These are phyloP conservation scores for Pseudochaenichthys georgianus DNA, from an alignment of 2,797 vertebrate genomes.

Conservation along the genomic window DNA sequence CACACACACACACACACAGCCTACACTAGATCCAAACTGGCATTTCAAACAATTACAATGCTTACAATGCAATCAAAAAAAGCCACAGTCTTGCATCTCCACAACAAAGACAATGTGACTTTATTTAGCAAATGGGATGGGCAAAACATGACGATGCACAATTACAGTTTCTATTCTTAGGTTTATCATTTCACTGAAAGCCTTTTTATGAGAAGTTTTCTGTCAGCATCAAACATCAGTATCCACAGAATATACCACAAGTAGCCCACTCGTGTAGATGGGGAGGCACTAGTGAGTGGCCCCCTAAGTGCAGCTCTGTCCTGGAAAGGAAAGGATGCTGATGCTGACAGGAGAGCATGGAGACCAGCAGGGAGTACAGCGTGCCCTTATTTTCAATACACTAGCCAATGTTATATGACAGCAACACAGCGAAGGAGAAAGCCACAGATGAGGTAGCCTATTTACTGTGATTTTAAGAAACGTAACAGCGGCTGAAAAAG, in stretches of 20 bases:
- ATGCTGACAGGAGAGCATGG: slow-evolving; percentile 50
- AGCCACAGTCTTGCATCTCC: not conserved
- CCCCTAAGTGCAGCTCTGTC: slow-evolving; percentile 16
- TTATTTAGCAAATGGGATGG: not conserved
- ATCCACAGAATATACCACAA: not conserved
- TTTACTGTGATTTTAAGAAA: slow-evolving; percentile 15
- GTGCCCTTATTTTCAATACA: slow-evolving; percentile 10
- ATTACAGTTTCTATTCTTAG: not conserved
- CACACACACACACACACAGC: no score
- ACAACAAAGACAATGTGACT: not conserved
- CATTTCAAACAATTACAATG: not conserved
- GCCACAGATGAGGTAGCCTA: not conserved
- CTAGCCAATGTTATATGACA: not conserved
- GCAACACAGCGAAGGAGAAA: slow-evolving; percentile 2
- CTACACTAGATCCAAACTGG: not conserved
- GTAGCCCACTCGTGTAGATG: slow-evolving; percentile 75
- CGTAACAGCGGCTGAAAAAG: slow-evolving; percentile 10
- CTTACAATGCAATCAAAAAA: not conserved
- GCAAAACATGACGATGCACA: not conserved
- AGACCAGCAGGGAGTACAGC: slow-evolving; percentile 9
- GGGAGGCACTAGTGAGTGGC: slow-evolving; percentile 55
- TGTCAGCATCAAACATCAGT: slow-evolving; percentile 16
- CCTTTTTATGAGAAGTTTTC: slow-evolving; percentile 26
- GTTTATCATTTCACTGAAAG: slow-evolving; percentile 30
- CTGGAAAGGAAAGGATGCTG: slow-evolving; percentile 47